These are phyloP conservation scores for Rhopalosiphum nymphaeae DNA, from an alignment of 2,888 invertebrate genomes.

Conservation along the genomic window DNA sequence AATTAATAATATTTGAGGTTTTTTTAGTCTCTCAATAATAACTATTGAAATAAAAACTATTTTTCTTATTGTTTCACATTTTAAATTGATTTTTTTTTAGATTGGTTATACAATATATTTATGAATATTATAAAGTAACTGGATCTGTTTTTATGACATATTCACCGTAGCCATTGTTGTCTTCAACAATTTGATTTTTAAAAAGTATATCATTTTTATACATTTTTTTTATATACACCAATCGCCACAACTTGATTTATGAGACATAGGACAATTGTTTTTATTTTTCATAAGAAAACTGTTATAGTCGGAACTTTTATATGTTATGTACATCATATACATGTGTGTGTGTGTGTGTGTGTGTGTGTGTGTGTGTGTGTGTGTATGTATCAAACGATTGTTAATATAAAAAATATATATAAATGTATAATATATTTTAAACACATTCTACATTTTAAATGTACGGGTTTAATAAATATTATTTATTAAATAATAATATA, in stretches of 20 bases:
- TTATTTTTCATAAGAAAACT: background rate
- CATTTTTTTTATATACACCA: background rate
- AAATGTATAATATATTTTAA: background rate
- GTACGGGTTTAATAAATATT: too few species aligned
- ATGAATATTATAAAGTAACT: slow-evolving; percentile 24
- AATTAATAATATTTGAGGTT: background rate
- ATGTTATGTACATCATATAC: background rate
- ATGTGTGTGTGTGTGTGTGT: background rate
- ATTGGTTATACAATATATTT: background rate
- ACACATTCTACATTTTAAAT: background rate
- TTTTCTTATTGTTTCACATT: background rate
- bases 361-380: background rate
- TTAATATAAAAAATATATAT: background rate
- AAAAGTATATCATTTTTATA: background rate
- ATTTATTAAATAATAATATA: background rate
- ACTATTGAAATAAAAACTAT: background rate
- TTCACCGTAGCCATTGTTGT: slow-evolving; percentile 4
- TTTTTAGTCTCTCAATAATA: background rate
- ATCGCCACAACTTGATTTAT: background rate
- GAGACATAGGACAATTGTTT: background rate
- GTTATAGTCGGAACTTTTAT: background rate
- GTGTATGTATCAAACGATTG: background rate
- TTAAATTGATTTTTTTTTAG: background rate
- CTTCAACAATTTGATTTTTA: background rate
- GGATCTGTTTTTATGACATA: background rate